Base-by-base conservation (phyloP, 1,140 invertebrate species). In the Bicyclus anynana region DNA sequence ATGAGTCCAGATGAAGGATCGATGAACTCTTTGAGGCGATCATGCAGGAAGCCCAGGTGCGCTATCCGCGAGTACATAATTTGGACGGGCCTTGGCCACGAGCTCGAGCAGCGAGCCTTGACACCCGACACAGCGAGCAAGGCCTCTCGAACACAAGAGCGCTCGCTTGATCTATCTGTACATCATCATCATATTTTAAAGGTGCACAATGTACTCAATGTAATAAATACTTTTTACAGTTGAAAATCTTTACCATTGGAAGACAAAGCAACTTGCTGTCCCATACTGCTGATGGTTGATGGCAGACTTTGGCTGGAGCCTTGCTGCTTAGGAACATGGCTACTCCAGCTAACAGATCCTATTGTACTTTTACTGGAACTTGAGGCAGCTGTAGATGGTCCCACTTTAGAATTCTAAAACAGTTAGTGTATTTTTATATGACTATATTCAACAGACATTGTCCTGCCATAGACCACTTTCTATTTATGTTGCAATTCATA, bases 1-100 rank as follows among this genome's bases (percentile, higher is more conserved):
- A 76, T 90, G 69, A 91, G 71, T 59, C 91, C 87, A 89, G 93
- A 92, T 9, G 92, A 89, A 3, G 92, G 85, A 51, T 93, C 92
- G 59, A 92, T 92, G 58, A 94, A 93, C 76, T 93, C 94, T 59
- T 91, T 90, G 40, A 98, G 91, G 61, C 94, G 91, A 78, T 94
- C 95, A 76, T 97, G 95, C 51, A 98, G 90, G 90, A 95, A 96
- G 2, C 97, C 97, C 33, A 98, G 90, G 77, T 97, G 96, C 2
- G 94, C 92, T 6, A 98, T 85, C 44, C 95, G 91, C 10, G 94
- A 80, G 5, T 96, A 90, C 38, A 94, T 71, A 62, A 83, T 89
- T 23, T 90, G 90, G 58, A 92, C 89, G 4, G 81, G 90, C 1
- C 85, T 74, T 14, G 83, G 62, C 42, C 71, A 76, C 0, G 53